Percentiles rank a stretch among this genome's conserved stretches.
These are phyloP conservation scores for Orientallactaga bullata DNA, from an alignment of 2,113 vertebrate species.

Conservation along the genomic window DNA sequence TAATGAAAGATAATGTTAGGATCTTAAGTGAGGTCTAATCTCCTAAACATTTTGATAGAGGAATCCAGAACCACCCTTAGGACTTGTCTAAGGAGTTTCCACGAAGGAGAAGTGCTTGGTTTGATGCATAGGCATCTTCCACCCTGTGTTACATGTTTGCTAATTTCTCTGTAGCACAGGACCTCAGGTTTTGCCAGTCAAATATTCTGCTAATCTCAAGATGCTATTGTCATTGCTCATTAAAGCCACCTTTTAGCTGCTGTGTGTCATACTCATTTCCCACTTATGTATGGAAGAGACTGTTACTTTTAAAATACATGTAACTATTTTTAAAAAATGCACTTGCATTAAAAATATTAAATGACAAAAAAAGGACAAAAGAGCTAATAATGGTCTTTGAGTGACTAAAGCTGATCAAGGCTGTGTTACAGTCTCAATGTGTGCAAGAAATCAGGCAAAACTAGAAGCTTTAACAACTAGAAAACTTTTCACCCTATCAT, in stretches of 20 bases:
- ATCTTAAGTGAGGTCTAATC: not conserved
- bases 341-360: constrained; percentile 34
- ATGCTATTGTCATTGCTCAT: not conserved
- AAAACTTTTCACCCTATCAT: not conserved
- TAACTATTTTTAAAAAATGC: not conserved
- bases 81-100: not conserved
- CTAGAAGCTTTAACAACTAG: not conserved
- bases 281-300: not conserved
- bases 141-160: not conserved
- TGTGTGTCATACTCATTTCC: not conserved
- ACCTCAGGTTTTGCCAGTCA: not conserved
- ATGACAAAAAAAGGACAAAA: not conserved
- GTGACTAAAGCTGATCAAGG: not conserved
- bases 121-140: not conserved
- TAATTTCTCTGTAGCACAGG: not conserved
- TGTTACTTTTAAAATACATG: not conserved
- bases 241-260: not conserved
- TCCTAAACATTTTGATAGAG: not conserved
- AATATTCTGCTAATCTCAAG: not conserved
- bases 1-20: not conserved
- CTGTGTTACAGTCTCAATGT: not conserved
- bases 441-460: not conserved
- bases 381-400: not conserved
- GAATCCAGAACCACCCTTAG: not conserved
- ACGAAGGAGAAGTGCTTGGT: not conserved